Percentiles rank a stretch among this genome's conserved stretches.
Conservation (phyloP, 1,140 invertebrate species). For the Acarapis woodi region DNA sequence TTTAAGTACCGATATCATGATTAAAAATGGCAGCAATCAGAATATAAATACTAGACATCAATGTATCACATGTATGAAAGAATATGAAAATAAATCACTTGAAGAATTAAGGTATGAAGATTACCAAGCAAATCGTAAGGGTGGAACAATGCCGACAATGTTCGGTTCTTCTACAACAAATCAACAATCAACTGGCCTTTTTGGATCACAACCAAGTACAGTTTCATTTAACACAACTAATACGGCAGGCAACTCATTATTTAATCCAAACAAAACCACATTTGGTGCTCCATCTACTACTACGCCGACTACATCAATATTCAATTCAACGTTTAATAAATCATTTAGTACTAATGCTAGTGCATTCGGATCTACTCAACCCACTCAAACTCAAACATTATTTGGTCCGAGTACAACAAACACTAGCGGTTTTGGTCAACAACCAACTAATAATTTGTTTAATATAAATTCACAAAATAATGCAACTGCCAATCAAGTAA, state of each 20-base stretch:
- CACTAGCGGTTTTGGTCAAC: neutral
- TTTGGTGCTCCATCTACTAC: slow-evolving; percentile 14
- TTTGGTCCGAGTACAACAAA: neutral
- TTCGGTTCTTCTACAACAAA: neutral
- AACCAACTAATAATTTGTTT: neutral
- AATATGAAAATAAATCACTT: slow-evolving; percentile 74
- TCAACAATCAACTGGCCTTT: slow-evolving; percentile 2
- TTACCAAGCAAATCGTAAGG: slow-evolving; percentile 57
- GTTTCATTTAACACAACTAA: neutral
- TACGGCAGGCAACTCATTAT: slow-evolving; percentile 7
- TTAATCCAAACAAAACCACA: slow-evolving; percentile 9
- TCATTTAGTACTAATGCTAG: slow-evolving; percentile 9
- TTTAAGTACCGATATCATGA: slow-evolving; percentile 63
- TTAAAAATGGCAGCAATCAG: slow-evolving; percentile 47
- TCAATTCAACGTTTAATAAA: slow-evolving; percentile 8
- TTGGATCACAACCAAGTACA: neutral
- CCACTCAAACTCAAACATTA: slow-evolving; percentile 7
- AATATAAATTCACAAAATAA: neutral
- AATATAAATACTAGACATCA: slow-evolving; percentile 69
- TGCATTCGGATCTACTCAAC: slow-evolving; percentile 16
- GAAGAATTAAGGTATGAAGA: slow-evolving; percentile 81
- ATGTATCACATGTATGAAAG: slow-evolving; percentile 90
- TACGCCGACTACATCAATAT: slow-evolving; percentile 11
- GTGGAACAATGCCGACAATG: slow-evolving; percentile 5
- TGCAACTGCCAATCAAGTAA: neutral